Percentiles rank a stretch among this genome's conserved stretches.
Evolutionary conservation across 2,113 vertebrate species (phyloP).

Genomic region (Lethenteron camtschaticum): DNA sequence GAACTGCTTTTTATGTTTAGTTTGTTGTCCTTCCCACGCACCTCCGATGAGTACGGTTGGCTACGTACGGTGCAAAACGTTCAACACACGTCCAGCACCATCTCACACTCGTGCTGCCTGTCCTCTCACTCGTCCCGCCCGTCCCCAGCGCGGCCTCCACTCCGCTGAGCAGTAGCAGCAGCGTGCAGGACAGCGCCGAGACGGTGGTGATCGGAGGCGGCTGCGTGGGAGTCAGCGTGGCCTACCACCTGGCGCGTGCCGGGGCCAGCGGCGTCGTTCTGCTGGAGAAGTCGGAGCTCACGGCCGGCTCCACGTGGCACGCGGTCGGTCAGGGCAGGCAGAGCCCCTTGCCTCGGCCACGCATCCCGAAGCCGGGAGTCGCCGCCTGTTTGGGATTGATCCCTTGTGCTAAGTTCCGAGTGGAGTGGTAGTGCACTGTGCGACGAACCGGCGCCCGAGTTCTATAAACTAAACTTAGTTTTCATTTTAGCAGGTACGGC

Average conservation of each 20-base stretch:
- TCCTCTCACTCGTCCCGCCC: background rate
- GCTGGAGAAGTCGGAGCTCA: conserved; percentile 83
- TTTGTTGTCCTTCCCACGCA: background rate
- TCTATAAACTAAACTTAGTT: too few species aligned
- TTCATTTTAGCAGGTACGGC: too few species aligned
- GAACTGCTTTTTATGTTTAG: background rate
- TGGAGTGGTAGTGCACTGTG: too few species aligned
- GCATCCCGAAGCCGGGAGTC: too few species aligned
- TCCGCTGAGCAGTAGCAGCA: conserved; percentile 6
- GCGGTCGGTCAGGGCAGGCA: conserved; percentile 27
- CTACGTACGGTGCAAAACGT: background rate
- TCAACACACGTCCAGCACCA: background rate
- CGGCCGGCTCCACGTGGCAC: conserved; percentile 91
- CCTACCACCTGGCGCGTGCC: conserved; percentile 75
- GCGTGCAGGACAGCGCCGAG: conserved; percentile 59
- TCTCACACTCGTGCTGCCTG: background rate
- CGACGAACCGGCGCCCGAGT: too few species aligned
- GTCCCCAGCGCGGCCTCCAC: background rate
- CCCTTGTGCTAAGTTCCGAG: too few species aligned
- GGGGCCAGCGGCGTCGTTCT: conserved; percentile 76
- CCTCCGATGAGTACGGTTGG: background rate
- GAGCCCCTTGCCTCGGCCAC: too few species aligned
- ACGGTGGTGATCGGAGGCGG: conserved; percentile 76
- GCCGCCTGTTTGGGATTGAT: too few species aligned
- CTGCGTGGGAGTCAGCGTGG: conserved; percentile 67